These are phyloP conservation scores for Ganaspis sp. DNA, from an alignment of 1,140 invertebrate species.

Conservation along the genomic window DNA sequence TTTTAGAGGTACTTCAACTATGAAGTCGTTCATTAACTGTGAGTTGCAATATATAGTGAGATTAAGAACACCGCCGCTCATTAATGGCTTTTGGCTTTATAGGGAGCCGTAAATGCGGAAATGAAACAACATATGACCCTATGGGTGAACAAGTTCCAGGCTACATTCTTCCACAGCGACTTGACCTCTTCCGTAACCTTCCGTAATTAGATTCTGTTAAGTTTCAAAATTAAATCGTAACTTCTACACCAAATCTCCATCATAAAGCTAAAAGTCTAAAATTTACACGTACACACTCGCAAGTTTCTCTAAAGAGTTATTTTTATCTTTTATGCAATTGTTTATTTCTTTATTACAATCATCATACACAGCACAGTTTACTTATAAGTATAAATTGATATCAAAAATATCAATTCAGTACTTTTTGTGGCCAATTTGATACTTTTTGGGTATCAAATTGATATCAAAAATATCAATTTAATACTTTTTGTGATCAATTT, in stretches of 20 bases:
- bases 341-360: too few species aligned
- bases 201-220: background rate
- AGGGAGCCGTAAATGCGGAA: conserved; percentile 42
- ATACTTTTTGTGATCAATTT: too few species aligned
- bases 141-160: background rate
- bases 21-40: background rate
- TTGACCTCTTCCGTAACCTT: conserved; percentile 16
- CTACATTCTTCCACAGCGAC: conserved; percentile 37
- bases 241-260: background rate
- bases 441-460: too few species aligned
- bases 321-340: too few species aligned
- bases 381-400: too few species aligned
- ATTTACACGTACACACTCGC: background rate
- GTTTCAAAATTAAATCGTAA: background rate
- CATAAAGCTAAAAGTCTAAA: background rate
- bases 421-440: too few species aligned
- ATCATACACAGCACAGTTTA: too few species aligned
- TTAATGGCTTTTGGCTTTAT: conserved; percentile 45
- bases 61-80: conserved; percentile 28
- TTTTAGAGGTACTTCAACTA: background rate
- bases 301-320: too few species aligned
- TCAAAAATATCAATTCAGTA: too few species aligned
- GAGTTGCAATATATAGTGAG: background rate
- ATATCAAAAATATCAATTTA: too few species aligned
- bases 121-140: background rate